phyloP scores from a whole-genome alignment of 2,113 vertebrate genomes.

The Heloderma charlesbogerti region DNA sequence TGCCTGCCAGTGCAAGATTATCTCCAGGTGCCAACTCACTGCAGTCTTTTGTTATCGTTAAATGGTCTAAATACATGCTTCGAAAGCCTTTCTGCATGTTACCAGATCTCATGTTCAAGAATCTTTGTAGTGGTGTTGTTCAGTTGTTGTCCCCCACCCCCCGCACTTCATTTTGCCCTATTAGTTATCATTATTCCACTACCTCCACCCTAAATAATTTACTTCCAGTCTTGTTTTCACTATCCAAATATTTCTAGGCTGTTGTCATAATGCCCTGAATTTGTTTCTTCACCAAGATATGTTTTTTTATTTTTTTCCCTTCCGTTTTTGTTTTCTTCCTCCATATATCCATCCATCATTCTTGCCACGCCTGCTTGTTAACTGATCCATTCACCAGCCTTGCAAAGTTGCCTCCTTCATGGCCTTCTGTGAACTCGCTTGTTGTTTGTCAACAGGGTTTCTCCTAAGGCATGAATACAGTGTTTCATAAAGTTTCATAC shows the following conservation, averaged over 20 bases:
- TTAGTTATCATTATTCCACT: background rate
- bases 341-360: background rate
- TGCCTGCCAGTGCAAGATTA: background rate
- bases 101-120: background rate
- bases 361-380: background rate
- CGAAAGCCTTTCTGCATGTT: background rate
- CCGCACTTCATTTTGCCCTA: background rate
- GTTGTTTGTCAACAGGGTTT: background rate
- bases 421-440: slow-evolving; percentile 6
- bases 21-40: fast-evolving
- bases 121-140: background rate
- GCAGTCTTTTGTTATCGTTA: background rate
- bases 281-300: slow-evolving; percentile 17
- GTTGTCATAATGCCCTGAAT: slow-evolving; percentile 11
- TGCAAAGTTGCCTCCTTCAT: fast-evolving
- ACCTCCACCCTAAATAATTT: background rate
- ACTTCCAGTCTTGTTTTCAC: background rate
- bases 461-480: background rate
- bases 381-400: slow-evolving; percentile 23
- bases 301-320: background rate
- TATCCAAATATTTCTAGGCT: slow-evolving; percentile 34
- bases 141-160: fast-evolving
- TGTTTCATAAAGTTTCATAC: background rate
- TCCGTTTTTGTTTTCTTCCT: background rate
- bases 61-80: background rate